Percentiles rank a stretch among this genome's conserved stretches.
phyloP scores from a whole-genome alignment of 1,140 invertebrate genomes.

The Aradophagus sp. region DNA sequence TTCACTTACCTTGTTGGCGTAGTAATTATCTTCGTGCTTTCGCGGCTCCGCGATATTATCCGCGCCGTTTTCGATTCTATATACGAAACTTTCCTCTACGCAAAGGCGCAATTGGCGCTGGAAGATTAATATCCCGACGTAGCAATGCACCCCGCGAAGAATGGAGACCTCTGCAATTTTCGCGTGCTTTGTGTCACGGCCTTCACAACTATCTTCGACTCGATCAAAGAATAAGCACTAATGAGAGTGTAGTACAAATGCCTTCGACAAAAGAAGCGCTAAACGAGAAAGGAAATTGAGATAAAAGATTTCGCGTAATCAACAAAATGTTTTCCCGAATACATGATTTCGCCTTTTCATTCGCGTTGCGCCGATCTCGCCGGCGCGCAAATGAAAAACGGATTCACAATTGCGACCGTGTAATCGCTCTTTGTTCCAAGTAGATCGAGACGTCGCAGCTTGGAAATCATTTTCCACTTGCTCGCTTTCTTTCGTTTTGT shows the following conservation, averaged over 20 bases:
- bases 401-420: too few species aligned
- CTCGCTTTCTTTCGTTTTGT: too few species aligned
- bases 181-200: constrained; percentile 36
- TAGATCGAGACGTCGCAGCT: too few species aligned
- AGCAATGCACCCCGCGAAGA: constrained; percentile 36
- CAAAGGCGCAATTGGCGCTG: constrained; percentile 48
- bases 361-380: too few species aligned
- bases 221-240: constrained; percentile 40
- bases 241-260: constrained; percentile 45
- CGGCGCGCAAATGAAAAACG: too few species aligned
- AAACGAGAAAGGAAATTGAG: constrained; percentile 34
- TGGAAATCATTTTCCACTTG: too few species aligned
- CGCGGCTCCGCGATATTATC: constrained; percentile 47
- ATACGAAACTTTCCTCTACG: constrained; percentile 52
- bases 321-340: constrained; percentile 29
- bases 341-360: too few species aligned
- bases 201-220: constrained; percentile 40
- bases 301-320: constrained; percentile 31
- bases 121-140: constrained; percentile 56
- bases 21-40: constrained; percentile 56
- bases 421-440: too few species aligned
- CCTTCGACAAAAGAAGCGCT: constrained; percentile 1
- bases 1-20: constrained; percentile 56
- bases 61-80: constrained; percentile 52
- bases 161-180: constrained; percentile 48